A percentile compares a stretch with the other conserved stretches of the same genome.
These are phyloP conservation scores for Drosophila truncata DNA, from an alignment of 1,140 invertebrate genomes.

Conservation along the genomic window DNA sequence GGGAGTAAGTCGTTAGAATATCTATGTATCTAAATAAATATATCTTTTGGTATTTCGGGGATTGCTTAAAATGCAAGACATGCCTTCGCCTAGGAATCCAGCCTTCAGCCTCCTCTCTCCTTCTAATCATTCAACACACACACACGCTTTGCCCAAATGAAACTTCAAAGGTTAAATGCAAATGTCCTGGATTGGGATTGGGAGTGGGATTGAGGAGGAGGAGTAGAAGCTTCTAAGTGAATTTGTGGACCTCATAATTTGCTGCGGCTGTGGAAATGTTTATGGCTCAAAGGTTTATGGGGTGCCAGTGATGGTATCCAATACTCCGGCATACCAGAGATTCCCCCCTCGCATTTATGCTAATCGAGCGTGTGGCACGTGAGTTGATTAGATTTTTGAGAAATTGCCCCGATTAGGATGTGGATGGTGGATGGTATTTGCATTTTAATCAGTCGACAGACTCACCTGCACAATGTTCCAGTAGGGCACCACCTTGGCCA, in stretches of 20 bases:
- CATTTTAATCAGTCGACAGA: slow-evolving; percentile 53
- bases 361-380: slow-evolving; percentile 73
- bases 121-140: slow-evolving; percentile 57
- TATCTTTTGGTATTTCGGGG: neutral
- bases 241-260: slow-evolving; percentile 69
- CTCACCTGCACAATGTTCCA: slow-evolving; percentile 96
- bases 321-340: neutral
- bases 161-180: slow-evolving; percentile 77
- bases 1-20: slow-evolving; percentile 27
- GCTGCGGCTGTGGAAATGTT: slow-evolving; percentile 73
- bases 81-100: slow-evolving; percentile 30
- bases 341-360: slow-evolving; percentile 57
- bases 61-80: slow-evolving; percentile 48
- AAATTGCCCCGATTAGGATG: slow-evolving; percentile 52
- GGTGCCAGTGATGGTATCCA: slow-evolving; percentile 42
- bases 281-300: slow-evolving; percentile 67
- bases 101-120: neutral
- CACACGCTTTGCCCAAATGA: slow-evolving; percentile 34
- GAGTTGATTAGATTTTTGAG: slow-evolving; percentile 84
- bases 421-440: slow-evolving; percentile 29
- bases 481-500: slow-evolving; percentile 95
- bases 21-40: neutral
- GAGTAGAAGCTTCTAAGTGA: slow-evolving; percentile 50
- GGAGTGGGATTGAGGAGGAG: neutral
- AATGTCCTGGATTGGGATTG: slow-evolving; percentile 29